Percentiles rank a stretch among this genome's conserved stretches.
phyloP scores from a whole-genome alignment of 2,113 vertebrate genomes.

The Nematolebias whitei region DNA sequence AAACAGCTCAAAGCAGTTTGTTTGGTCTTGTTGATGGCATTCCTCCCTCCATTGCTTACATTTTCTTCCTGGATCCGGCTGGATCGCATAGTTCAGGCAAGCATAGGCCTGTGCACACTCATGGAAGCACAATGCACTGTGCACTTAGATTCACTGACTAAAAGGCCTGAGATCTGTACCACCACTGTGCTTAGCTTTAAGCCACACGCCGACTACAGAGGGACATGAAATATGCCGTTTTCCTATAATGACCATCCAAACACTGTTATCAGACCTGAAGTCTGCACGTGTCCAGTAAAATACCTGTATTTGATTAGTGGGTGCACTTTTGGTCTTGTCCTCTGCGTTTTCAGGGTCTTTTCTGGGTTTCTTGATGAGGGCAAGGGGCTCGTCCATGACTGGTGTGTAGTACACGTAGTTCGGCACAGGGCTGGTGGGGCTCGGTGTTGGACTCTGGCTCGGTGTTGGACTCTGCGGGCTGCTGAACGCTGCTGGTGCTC shows the following conservation, averaged over 20 bases:
- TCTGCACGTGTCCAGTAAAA: neutral
- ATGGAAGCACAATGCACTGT: slow-evolving; percentile 38
- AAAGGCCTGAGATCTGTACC: slow-evolving; percentile 42
- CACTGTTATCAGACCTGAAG: neutral
- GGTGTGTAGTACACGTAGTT: slow-evolving; percentile 73
- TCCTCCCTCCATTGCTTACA: slow-evolving; percentile 80
- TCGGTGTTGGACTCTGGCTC: slow-evolving; percentile 74
- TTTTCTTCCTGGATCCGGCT: slow-evolving; percentile 79
- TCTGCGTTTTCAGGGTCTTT: slow-evolving; percentile 64
- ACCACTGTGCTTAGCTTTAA: slow-evolving; percentile 46
- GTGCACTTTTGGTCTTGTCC: slow-evolving; percentile 53
- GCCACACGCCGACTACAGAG: slow-evolving; percentile 55
- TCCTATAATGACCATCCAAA: neutral
- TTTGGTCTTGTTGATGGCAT: slow-evolving; percentile 82
- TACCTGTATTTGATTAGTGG: slow-evolving; percentile 76
- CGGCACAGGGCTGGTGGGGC: slow-evolving; percentile 71
- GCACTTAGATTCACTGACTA: slow-evolving; percentile 40
- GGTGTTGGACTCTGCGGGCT: slow-evolving; percentile 73
- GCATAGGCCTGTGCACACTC: slow-evolving; percentile 68
- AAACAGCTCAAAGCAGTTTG: slow-evolving; percentile 74
- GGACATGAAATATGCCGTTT: slow-evolving; percentile 11
- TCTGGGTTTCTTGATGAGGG: slow-evolving; percentile 82
- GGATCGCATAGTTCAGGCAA: slow-evolving; percentile 80
- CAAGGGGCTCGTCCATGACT: slow-evolving; percentile 81
- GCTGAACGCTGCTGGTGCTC: slow-evolving; percentile 41